These are phyloP conservation scores for Willisornis vidua DNA, from an alignment of 2,113 vertebrate genomes.

Conservation along the genomic window DNA sequence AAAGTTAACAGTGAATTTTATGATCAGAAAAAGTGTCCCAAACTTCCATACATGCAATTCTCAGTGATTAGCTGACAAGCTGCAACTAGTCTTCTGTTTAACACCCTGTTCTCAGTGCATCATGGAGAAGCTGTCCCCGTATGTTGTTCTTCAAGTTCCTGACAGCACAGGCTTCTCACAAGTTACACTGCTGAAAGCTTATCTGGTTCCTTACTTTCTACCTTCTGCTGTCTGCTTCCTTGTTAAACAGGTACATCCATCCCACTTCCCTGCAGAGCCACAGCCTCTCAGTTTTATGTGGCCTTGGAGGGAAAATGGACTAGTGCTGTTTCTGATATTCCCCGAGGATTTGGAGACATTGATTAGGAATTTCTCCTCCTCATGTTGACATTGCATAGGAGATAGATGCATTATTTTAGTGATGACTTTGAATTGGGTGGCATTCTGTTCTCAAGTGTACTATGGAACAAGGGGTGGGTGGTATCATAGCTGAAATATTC, in stretches of 20 bases:
- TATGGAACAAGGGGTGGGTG: neutral
- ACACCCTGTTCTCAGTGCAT: neutral
- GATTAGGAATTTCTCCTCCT: conserved; percentile 2
- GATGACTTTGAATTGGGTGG: neutral
- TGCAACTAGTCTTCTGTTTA: neutral
- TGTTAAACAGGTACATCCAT: neutral
- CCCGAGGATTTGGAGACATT: neutral
- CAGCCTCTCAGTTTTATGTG: neutral
- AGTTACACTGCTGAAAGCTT: neutral
- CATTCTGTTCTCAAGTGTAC: neutral
- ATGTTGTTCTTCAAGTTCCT: neutral
- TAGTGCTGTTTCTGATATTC: neutral
- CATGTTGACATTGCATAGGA: neutral
- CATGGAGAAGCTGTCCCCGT: neutral
- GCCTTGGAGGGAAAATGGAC: neutral
- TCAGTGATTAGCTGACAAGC: neutral
- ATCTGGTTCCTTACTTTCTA: neutral
- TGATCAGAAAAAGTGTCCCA: neutral
- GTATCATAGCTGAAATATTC: neutral
- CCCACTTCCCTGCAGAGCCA: neutral
- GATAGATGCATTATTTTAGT: conserved; percentile 3
- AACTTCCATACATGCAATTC: neutral
- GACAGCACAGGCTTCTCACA: neutral
- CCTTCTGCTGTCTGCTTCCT: neutral
- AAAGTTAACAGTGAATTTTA: neutral